Conservation (phyloP, 2,113 vertebrate genomes). For the Piprites chloris region DNA sequence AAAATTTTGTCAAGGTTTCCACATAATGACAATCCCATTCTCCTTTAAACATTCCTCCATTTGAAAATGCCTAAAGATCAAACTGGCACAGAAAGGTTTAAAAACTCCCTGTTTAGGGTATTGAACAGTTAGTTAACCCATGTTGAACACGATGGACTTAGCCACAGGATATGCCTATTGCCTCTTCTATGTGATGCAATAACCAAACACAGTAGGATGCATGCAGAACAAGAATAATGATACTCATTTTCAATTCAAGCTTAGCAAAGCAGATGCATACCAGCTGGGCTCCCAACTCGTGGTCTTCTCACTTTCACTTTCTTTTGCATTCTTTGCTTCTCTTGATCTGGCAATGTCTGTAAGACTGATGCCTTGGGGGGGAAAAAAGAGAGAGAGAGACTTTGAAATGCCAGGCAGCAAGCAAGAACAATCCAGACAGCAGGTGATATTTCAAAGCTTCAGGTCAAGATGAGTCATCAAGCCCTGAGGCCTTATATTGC, state of each 20-base stretch:
- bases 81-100: neutral
- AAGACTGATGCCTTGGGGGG: neutral
- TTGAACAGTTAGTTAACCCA: neutral
- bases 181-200: neutral
- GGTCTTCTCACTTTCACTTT: constrained; percentile 32
- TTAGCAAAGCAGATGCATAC: constrained; percentile 25
- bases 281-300: neutral
- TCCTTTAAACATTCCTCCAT: neutral
- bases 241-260: neutral
- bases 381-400: neutral
- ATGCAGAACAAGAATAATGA: neutral
- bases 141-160: neutral
- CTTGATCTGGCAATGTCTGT: constrained; percentile 34
- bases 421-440: constrained; percentile 43
- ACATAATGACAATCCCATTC: neutral
- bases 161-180: neutral
- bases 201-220: neutral
- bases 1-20: neutral
- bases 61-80: neutral
- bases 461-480: constrained; percentile 49
- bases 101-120: neutral
- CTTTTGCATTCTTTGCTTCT: constrained; percentile 39
- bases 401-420: constrained; percentile 44
- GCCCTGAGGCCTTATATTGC: neutral
- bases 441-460: constrained; percentile 63